A percentile compares a stretch with the other conserved stretches of the same genome.
Conservation (phyloP, 2,888 invertebrate genomes). For the Eurytoma adleriae region DNA sequence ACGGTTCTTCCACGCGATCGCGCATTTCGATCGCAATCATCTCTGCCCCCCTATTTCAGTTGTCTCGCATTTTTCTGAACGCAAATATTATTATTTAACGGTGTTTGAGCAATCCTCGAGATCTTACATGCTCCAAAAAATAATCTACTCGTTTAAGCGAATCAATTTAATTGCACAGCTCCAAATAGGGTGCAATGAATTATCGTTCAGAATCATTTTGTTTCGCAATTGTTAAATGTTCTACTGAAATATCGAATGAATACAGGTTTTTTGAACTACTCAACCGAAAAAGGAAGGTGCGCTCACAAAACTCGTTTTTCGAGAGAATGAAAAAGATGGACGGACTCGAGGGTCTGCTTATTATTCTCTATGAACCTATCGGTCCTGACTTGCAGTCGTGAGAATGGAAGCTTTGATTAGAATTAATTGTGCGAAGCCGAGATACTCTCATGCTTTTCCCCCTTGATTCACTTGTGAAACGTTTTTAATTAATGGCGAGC, state of each 20-base stretch:
- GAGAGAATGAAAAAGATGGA: slow-evolving; percentile 29
- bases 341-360: slow-evolving; percentile 3
- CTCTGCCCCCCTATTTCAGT: no score
- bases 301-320: slow-evolving; percentile 28
- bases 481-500: slow-evolving; percentile 43
- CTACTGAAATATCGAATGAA: slow-evolving; percentile 6
- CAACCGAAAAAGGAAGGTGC: not conserved
- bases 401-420: slow-evolving; percentile 41
- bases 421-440: slow-evolving; percentile 43
- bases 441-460: not conserved
- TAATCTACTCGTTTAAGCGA: no score
- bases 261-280: not conserved
- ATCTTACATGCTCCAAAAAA: no score
- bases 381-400: slow-evolving; percentile 1
- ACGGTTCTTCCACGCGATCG: no score
- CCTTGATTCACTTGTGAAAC: not conserved
- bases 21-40: no score
- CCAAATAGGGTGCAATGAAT: no score
- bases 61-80: no score
- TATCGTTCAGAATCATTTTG: no score
- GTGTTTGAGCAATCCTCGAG: no score
- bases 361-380: slow-evolving; percentile 6
- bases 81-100: no score
- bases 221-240: not conserved
- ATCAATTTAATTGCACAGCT: no score